These are phyloP conservation scores for Macheiramphus alcinus DNA, from an alignment of 2,113 vertebrate genomes.

Conservation along the genomic window DNA sequence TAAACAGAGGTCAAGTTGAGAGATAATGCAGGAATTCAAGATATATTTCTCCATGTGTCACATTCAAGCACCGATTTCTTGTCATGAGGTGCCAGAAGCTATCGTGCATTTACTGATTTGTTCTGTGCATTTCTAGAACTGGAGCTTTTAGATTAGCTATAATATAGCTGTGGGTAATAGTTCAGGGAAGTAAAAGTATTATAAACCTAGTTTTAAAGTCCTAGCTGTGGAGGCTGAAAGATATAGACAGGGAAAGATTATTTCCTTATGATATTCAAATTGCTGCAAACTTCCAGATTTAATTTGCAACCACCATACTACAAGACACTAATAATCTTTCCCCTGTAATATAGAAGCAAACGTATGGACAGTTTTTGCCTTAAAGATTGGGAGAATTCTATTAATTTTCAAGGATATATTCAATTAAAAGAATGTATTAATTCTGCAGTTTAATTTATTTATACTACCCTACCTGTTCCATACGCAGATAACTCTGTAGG, in stretches of 20 bases:
- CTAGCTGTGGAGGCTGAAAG: constrained; percentile 59
- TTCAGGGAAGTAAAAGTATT: constrained; percentile 4
- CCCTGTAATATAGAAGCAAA: constrained; percentile 64
- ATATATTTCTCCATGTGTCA: constrained; percentile 38
- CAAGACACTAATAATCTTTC: constrained; percentile 69
- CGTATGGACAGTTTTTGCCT: constrained; percentile 30
- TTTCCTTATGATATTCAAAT: constrained; percentile 70
- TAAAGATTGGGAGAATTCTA: constrained; percentile 59
- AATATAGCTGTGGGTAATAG: background rate
- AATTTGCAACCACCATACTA: constrained; percentile 62
- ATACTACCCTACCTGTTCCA: constrained; percentile 38
- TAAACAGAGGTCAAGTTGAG: constrained; percentile 62
- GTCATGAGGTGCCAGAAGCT: constrained; percentile 40
- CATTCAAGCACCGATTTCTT: constrained; percentile 40
- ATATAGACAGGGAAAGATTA: constrained; percentile 63
- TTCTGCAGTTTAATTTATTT: constrained; percentile 59
- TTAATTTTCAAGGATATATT: constrained; percentile 74
- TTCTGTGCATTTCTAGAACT: constrained; percentile 54
- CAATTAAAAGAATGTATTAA: constrained; percentile 69
- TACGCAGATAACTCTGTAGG: constrained; percentile 17
- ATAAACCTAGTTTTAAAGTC: background rate
- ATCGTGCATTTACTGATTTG: constrained; percentile 4
- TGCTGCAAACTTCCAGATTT: constrained; percentile 61
- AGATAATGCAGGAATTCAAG: constrained; percentile 57
- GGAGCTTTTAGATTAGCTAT: constrained; percentile 35